These are phyloP conservation scores for Arion vulgaris DNA, from an alignment of 1,140 invertebrate species.

Conservation along the genomic window DNA sequence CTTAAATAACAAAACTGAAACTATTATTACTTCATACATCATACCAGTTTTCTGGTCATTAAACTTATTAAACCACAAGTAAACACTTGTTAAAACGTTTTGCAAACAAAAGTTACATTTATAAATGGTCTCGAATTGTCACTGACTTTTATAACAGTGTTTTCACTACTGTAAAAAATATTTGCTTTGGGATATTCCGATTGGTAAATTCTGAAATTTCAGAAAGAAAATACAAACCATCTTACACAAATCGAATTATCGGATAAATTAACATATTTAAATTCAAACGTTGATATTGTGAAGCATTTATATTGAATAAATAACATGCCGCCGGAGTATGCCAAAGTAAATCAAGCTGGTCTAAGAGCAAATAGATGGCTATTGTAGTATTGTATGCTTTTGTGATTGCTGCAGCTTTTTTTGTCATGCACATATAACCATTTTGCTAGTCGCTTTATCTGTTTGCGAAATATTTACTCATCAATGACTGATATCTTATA, in stretches of 20 bases:
- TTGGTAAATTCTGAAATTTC: not conserved
- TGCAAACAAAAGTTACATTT: too few species aligned
- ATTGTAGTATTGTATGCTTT: not conserved
- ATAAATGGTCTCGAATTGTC: not conserved
- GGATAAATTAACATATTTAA: too few species aligned
- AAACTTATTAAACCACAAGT: too few species aligned
- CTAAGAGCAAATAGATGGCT: not conserved
- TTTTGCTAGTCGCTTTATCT: not conserved
- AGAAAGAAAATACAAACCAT: too few species aligned
- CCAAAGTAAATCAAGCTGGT: not conserved
- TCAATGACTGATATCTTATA: not conserved
- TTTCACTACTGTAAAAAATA: too few species aligned
- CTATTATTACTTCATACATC: too few species aligned
- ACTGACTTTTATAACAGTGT: not conserved
- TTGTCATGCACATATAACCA: not conserved
- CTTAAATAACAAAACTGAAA: not conserved
- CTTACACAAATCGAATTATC: too few species aligned
- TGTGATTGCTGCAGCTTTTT: not conserved
- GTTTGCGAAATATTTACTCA: not conserved
- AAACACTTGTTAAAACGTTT: too few species aligned
- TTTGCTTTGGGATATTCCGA: not conserved
- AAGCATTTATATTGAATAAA: too few species aligned
- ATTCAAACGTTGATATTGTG: too few species aligned
- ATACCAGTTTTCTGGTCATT: too few species aligned
- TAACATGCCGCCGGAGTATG: not conserved